Conservation (phyloP, 2,797 vertebrate species). For the Pantherophis vulpinus region DNA sequence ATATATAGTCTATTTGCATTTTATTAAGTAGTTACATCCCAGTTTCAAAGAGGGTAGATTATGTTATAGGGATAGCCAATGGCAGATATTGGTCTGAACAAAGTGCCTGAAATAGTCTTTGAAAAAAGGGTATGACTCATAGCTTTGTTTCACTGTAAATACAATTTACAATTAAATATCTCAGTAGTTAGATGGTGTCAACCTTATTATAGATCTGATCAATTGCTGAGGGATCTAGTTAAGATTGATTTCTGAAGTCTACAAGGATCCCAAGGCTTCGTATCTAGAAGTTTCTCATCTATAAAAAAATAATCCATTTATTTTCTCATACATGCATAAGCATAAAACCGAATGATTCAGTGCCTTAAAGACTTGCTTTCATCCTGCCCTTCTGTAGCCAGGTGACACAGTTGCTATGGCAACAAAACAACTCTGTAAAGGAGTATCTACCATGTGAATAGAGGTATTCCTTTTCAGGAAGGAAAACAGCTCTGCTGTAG, state of each 20-base stretch:
- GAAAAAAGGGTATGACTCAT: not conserved
- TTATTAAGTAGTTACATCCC: not conserved
- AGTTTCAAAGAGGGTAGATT: not conserved
- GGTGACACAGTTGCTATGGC: not conserved
- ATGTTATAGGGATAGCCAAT: not conserved
- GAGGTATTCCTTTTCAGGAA: not conserved
- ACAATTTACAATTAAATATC: not conserved
- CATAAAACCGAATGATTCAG: not conserved
- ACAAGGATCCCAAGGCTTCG: not conserved
- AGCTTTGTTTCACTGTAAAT: not conserved
- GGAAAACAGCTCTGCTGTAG: not conserved
- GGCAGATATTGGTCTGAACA: not conserved
- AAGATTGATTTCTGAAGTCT: not conserved
- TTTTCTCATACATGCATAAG: not conserved
- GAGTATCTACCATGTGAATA: not conserved
- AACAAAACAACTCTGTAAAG: not conserved
- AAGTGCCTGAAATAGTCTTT: not conserved
- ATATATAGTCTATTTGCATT: not conserved
- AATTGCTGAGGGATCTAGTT: not conserved
- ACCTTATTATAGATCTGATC: not conserved
- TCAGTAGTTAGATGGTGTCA: not conserved
- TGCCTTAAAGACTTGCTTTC: not conserved
- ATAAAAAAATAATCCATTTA: not conserved
- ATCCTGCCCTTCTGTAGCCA: not conserved
- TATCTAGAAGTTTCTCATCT: not conserved